Evolutionary conservation across 1,140 invertebrate genomes (phyloP).

Genomic region (Caenorhabditis latens): DNA sequence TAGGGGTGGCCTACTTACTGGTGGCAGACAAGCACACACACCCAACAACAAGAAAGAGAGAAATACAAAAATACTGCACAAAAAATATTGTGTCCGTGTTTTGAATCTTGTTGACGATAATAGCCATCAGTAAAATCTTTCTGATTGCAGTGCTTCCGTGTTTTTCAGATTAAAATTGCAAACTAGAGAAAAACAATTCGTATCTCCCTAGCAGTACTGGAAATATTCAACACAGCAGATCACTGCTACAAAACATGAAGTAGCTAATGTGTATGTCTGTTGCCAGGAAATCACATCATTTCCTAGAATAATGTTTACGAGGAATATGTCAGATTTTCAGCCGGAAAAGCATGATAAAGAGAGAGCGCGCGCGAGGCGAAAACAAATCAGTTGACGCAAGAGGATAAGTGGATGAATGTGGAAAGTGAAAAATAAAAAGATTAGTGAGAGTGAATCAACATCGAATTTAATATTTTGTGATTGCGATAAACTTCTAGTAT

Average conservation of each 20-base stretch:
- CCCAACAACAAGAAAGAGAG: background rate
- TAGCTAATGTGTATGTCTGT: background rate
- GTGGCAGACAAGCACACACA: background rate
- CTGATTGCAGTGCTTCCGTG: too few relatives aligned
- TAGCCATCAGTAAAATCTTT: too few relatives aligned
- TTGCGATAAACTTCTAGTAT: background rate
- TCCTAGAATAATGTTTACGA: slow-evolving; percentile 18
- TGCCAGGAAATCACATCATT: slow-evolving; percentile 20
- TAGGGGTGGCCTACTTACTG: slow-evolving; percentile 5
- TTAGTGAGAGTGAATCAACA: slow-evolving; percentile 11
- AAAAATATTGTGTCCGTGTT: too few relatives aligned
- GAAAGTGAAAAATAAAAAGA: slow-evolving; percentile 43
- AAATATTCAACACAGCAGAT: too few relatives aligned
- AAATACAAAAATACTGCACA: background rate
- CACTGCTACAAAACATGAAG: too few relatives aligned
- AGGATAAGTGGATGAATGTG: background rate
- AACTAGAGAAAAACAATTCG: too few relatives aligned
- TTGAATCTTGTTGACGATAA: too few relatives aligned
- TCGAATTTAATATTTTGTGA: background rate
- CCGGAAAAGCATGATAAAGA: slow-evolving; percentile 52
- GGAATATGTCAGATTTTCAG: slow-evolving; percentile 21
- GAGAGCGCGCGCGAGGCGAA: slow-evolving; percentile 30
- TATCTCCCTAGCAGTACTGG: too few relatives aligned
- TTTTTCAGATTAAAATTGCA: too few relatives aligned
- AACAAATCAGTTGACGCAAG: slow-evolving; percentile 37